These are phyloP conservation scores for Litoditis marina DNA, from an alignment of 2,888 invertebrate species.

Conservation along the genomic window DNA sequence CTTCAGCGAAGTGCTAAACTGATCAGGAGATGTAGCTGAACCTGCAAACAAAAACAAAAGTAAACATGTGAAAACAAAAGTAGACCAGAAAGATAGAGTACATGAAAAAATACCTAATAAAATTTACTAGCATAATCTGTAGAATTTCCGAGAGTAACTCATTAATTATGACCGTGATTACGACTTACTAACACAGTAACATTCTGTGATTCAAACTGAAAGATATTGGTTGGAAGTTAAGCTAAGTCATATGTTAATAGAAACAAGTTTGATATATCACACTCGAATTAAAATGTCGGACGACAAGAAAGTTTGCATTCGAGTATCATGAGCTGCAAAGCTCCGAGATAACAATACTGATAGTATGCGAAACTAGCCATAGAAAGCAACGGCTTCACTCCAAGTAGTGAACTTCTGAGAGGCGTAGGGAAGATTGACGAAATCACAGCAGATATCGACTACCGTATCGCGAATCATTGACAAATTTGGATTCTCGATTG, in stretches of 20 bases:
- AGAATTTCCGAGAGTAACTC: too few relatives aligned
- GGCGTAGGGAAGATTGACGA: constrained; percentile 53
- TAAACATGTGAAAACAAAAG: too few relatives aligned
- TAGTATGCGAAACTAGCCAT: constrained; percentile 20
- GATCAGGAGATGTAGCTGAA: constrained; percentile 29
- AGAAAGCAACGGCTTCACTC: constrained; percentile 49
- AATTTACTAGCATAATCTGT: too few relatives aligned
- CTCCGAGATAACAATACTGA: neutral
- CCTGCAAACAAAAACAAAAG: constrained; percentile 28
- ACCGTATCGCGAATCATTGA: constrained; percentile 46
- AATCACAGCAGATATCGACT: constrained; percentile 53
- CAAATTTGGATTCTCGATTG: constrained; percentile 40
- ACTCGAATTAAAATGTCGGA: neutral
- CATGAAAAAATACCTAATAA: too few relatives aligned
- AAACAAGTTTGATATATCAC: too few relatives aligned
- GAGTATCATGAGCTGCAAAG: neutral
- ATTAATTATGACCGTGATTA: too few relatives aligned
- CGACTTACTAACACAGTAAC: too few relatives aligned
- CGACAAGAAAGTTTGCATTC: neutral
- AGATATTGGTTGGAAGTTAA: too few relatives aligned
- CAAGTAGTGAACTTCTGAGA: constrained; percentile 44
- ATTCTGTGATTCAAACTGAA: too few relatives aligned
- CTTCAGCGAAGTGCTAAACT: constrained; percentile 36
- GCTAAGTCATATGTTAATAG: too few relatives aligned
- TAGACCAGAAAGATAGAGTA: too few relatives aligned